Percentiles rank a stretch among this genome's conserved stretches.
phyloP scores from a whole-genome alignment of 2,113 vertebrate genomes.

The Coreoperca whiteheadi region DNA sequence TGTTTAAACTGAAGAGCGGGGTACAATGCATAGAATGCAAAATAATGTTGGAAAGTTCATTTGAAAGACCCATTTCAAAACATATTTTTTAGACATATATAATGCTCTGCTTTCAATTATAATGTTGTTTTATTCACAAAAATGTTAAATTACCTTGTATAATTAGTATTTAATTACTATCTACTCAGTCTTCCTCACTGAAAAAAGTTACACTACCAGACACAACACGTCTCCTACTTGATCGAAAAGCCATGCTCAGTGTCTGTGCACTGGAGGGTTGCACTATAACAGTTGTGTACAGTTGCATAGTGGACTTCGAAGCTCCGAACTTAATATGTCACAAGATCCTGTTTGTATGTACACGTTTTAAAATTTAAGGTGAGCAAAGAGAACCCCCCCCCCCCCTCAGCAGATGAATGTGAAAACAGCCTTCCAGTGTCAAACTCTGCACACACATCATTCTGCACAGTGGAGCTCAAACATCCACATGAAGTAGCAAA shows the following conservation, averaged over 20 bases:
- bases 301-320: neutral
- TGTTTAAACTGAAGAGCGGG: neutral
- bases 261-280: neutral
- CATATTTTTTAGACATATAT: neutral
- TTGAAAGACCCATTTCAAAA: neutral
- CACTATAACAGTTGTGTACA: neutral
- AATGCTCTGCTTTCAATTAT: neutral
- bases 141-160: neutral
- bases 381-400: neutral
- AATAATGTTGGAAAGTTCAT: neutral
- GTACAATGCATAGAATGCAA: neutral
- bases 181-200: neutral
- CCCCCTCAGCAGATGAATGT: neutral
- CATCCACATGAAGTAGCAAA: neutral
- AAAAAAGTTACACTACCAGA: neutral
- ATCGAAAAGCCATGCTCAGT: neutral
- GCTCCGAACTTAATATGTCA: neutral
- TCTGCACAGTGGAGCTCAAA: neutral
- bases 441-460: neutral
- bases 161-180: neutral
- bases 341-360: neutral
- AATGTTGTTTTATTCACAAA: neutral
- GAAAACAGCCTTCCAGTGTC: neutral
- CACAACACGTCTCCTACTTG: neutral
- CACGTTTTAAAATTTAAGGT: neutral